phyloP scores from a whole-genome alignment of 2,797 vertebrate genomes.

The Lemur catta region DNA sequence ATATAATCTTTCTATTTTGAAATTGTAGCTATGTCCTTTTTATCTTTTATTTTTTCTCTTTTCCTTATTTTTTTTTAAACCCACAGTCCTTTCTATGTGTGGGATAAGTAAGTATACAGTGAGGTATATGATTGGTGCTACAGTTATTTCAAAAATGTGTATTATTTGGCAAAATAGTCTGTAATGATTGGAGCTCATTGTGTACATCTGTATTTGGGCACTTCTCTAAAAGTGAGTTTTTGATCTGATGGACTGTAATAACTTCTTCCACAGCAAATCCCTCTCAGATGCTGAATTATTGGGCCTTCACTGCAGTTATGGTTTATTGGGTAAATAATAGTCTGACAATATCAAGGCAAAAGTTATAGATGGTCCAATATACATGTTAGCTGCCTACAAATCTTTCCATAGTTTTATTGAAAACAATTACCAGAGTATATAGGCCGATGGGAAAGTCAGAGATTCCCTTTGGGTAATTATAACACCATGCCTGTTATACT shows the following conservation, averaged over 20 bases:
- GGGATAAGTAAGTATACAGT: slow-evolving; percentile 1
- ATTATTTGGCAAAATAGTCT: slow-evolving; percentile 65
- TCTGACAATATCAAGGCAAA: neutral
- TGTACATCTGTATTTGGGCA: slow-evolving; percentile 55
- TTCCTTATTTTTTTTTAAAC: neutral
- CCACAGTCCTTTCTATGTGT: slow-evolving; percentile 9
- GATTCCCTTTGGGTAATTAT: neutral
- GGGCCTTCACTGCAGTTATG: slow-evolving; percentile 17
- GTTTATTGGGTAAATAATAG: slow-evolving; percentile 72
- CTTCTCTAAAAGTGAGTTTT: slow-evolving; percentile 66
- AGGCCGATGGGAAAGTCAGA: neutral
- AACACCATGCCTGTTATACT: neutral
- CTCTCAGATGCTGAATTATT: slow-evolving; percentile 54
- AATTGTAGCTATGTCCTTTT: neutral
- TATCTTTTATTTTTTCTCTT: slow-evolving; percentile 25
- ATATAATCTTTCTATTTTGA: slow-evolving; percentile 58
- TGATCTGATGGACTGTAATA: slow-evolving; percentile 65
- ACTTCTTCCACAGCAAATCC: neutral
- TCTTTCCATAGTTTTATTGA: neutral
- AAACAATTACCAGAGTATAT: neutral
- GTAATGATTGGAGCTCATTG: slow-evolving; percentile 59
- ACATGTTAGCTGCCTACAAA: slow-evolving; percentile 1
- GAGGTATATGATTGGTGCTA: neutral
- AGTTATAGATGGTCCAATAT: neutral
- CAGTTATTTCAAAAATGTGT: slow-evolving; percentile 67